phyloP scores from a whole-genome alignment of 2,797 vertebrate genomes.

The Malurus leucopterus region DNA sequence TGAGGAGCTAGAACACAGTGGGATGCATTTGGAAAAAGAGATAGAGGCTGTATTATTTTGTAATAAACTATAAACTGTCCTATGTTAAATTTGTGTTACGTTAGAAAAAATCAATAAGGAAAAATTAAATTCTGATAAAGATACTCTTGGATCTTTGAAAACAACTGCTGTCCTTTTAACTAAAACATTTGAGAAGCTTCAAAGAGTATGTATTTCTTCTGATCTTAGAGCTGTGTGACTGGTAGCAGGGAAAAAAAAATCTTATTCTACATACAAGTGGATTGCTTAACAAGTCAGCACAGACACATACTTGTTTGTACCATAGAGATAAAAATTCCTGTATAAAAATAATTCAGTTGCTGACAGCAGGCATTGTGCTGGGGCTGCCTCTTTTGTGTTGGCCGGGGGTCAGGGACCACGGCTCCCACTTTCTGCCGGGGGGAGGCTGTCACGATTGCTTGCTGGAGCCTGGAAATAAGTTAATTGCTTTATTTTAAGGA shows the following conservation, averaged over 20 bases:
- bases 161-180: conserved; percentile 82
- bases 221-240: conserved; percentile 79
- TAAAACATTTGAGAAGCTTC: conserved; percentile 82
- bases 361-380: conserved; percentile 76
- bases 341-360: conserved; percentile 83
- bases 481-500: conserved; percentile 79
- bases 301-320: conserved; percentile 83
- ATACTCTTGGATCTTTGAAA: conserved; percentile 79
- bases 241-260: conserved; percentile 75
- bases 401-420: conserved; percentile 67
- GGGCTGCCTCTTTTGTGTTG: conserved; percentile 73
- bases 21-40: conserved; percentile 55
- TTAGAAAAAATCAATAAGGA: conserved; percentile 76
- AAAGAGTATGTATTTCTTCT: conserved; percentile 81
- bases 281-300: conserved; percentile 83
- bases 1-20: conserved; percentile 10
- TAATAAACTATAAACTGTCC: conserved; percentile 73
- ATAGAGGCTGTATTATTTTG: conserved; percentile 65
- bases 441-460: conserved; percentile 71
- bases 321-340: conserved; percentile 82
- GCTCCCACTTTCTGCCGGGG: conserved; percentile 72
- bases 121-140: conserved; percentile 80
- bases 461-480: conserved; percentile 75
- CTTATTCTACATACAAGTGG: conserved; percentile 82
- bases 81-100: conserved; percentile 70